A percentile compares a stretch with the other conserved stretches of the same genome.
Evolutionary conservation across 2,113 vertebrate species (phyloP).

Genomic region (Paraplagusia blochii): DNA sequence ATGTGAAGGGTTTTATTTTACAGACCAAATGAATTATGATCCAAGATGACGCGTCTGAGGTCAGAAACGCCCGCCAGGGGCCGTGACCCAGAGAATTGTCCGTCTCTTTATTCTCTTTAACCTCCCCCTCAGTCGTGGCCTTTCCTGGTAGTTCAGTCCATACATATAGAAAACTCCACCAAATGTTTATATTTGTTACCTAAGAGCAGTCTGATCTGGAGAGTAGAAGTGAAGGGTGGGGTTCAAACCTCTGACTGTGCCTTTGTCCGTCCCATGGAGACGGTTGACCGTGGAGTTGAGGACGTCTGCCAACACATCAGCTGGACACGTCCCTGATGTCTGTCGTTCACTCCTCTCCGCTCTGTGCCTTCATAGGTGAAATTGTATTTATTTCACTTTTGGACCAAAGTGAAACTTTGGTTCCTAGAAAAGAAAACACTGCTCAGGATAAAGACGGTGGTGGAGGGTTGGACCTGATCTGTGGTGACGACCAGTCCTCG

Average conservation of each 20-base stretch:
- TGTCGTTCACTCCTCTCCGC: too few relatives aligned
- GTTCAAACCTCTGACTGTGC: constrained; percentile 61
- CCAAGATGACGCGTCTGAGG: constrained; percentile 9
- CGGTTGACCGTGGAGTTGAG: constrained; percentile 58
- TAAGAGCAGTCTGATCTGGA: constrained; percentile 55
- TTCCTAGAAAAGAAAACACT: too few relatives aligned
- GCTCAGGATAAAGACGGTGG: too few relatives aligned
- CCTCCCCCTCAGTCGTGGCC: constrained; percentile 61
- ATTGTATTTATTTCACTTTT: too few relatives aligned
- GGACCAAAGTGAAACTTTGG: too few relatives aligned
- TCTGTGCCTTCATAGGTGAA: too few relatives aligned
- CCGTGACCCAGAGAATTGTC: too few relatives aligned
- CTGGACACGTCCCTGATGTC: constrained; percentile 45
- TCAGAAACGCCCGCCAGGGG: too few relatives aligned
- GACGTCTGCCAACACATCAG: constrained; percentile 32
- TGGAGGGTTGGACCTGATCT: too few relatives aligned
- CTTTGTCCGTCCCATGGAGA: constrained; percentile 45
- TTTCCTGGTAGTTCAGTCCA: constrained; percentile 56
- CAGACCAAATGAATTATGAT: constrained; percentile 51
- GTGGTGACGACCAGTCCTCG: too few relatives aligned
- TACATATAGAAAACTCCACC: constrained; percentile 52
- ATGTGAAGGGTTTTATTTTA: constrained; percentile 36
- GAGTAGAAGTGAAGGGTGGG: constrained; percentile 59
- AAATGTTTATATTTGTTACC: constrained; percentile 63
- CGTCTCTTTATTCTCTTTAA: constrained; percentile 23